These are phyloP conservation scores for Euglossa dilemma DNA, from an alignment of 1,140 invertebrate species.

Conservation along the genomic window DNA sequence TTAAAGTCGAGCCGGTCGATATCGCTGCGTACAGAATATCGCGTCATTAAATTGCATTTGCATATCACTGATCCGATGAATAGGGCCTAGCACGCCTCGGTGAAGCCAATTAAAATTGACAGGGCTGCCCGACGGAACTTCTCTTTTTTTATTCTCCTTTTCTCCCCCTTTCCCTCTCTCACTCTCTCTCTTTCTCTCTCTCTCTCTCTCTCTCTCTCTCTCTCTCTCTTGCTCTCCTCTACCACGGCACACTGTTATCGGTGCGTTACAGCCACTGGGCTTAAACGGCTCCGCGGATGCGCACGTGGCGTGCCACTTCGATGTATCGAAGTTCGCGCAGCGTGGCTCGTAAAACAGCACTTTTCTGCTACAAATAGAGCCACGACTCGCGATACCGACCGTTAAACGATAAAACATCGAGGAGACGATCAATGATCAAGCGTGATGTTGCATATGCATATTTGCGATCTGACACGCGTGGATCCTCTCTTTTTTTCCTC, in stretches of 20 bases:
- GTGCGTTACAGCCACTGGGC: conserved; percentile 54
- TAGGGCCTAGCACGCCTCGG: conserved; percentile 69
- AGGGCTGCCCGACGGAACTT: conserved; percentile 64
- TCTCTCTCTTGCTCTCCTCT: conserved; percentile 28
- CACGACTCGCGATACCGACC: conserved; percentile 18
- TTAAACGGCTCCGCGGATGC: conserved; percentile 52
- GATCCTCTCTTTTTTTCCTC: no score
- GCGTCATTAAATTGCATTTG: conserved; percentile 79
- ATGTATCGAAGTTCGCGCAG: conserved; percentile 47
- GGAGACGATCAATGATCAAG: conserved; percentile 54
- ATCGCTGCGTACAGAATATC: conserved; percentile 70
- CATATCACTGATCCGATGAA: conserved; percentile 77
- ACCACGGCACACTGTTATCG: conserved; percentile 56
- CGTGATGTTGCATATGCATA: conserved; percentile 61
- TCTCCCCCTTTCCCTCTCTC: conserved; percentile 8
- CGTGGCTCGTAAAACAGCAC: conserved; percentile 36
- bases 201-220: conserved; percentile 9
- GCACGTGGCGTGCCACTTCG: conserved; percentile 42
- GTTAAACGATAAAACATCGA: conserved; percentile 39
- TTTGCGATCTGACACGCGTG: conserved; percentile 33
- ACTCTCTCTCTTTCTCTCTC: conserved; percentile 31
- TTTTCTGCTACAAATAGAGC: conserved; percentile 50
- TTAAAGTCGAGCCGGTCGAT: conserved; percentile 48
- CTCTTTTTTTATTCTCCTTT: conserved; percentile 19
- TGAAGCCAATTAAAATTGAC: conserved; percentile 77